These are phyloP conservation scores for Peromyscus nudipes DNA, from an alignment of 2,797 vertebrate species.

Conservation along the genomic window DNA sequence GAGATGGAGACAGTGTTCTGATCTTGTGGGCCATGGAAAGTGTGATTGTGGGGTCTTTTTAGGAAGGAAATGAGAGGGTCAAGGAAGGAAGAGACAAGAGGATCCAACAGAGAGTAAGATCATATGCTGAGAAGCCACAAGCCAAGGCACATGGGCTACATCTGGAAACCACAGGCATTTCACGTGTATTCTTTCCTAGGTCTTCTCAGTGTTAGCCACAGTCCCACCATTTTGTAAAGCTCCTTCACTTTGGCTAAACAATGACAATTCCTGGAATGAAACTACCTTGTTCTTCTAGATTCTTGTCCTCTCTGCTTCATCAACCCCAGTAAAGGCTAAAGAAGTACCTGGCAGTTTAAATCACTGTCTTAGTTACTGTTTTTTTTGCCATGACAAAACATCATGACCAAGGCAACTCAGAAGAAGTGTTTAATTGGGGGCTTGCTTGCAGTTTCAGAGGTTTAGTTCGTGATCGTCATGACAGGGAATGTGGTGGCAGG, in stretches of 20 bases:
- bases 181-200: not conserved
- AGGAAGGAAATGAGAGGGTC: not conserved
- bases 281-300: not conserved
- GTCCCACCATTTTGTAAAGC: not conserved
- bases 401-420: not conserved
- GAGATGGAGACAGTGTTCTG: not conserved
- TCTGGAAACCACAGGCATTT: not conserved
- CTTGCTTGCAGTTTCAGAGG: not conserved
- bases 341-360: not conserved
- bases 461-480: not conserved
- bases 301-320: not conserved
- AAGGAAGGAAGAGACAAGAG: not conserved
- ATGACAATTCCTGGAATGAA: not conserved
- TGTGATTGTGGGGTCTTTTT: not conserved
- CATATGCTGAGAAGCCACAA: not conserved
- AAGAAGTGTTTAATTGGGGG: not conserved
- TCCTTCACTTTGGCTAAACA: not conserved
- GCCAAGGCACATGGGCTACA: not conserved
- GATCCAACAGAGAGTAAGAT: not conserved
- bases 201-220: not conserved
- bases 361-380: not conserved
- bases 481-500: not conserved
- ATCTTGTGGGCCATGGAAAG: not conserved
- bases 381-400: not conserved
- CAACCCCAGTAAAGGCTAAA: not conserved